A percentile compares a stretch with the other conserved stretches of the same genome.
phyloP scores from a whole-genome alignment of 2,113 vertebrate species.

The Haliaeetus leucogaster region DNA sequence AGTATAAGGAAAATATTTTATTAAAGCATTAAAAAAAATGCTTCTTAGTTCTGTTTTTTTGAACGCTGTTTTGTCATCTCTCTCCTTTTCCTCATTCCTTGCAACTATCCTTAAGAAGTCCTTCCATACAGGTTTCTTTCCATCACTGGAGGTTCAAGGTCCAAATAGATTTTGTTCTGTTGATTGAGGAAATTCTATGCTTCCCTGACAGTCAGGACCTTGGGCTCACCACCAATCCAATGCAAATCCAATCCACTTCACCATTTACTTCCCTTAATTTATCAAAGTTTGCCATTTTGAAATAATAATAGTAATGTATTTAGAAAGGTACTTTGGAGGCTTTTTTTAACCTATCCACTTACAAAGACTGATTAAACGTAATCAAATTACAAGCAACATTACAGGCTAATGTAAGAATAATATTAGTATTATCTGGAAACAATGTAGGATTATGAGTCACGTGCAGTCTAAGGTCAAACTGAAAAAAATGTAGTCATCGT shows the following conservation, averaged over 20 bases:
- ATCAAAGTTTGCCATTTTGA: background rate
- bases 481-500: background rate
- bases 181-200: background rate
- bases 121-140: background rate
- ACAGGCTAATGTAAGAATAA: background rate
- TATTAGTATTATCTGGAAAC: background rate
- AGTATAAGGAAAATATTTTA: background rate
- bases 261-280: background rate
- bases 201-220: background rate
- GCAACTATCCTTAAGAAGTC: background rate
- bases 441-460: background rate
- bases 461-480: background rate
- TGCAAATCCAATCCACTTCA: background rate
- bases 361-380: background rate
- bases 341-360: background rate
- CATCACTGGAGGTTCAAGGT: background rate
- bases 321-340: background rate
- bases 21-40: background rate
- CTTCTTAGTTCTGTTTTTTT: background rate
- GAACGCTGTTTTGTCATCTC: background rate
- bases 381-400: background rate
- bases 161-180: background rate
- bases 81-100: background rate
- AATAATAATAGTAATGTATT: background rate
- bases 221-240: background rate